Base-by-base conservation (phyloP, 2,888 invertebrate species). In the Cataglyphis altisquamis region DNA sequence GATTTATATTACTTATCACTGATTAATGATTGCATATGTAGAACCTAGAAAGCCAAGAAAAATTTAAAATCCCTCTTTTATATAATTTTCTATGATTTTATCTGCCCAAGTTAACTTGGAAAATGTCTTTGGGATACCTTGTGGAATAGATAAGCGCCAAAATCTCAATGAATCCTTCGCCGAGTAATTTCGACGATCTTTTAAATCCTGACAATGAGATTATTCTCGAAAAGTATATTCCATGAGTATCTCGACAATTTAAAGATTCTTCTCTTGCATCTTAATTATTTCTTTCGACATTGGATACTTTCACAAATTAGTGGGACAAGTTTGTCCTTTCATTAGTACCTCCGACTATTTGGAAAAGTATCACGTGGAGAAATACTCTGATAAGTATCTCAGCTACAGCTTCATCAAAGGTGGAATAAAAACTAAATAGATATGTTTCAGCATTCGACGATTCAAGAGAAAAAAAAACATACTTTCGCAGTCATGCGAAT, bases 281-380 rank as follows among this genome's bases (percentile, higher is more conserved):
- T 52, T n/a, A 8, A 52, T n/a, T 8, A 52, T n/a, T 52, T n/a
- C n/a, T n/a, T 12, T 52, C 48, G 48, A 48, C 18, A 48, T 52
- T n/a, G 48, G 6, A 48, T 48, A 52, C 52, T 52, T 52, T 52
- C 52, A 52, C 52, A n/a, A 52, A 52, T 52, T 52, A 52, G 52
- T 1, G 0, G n/a, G n/a, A 18, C n/a, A n/a, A n/a, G 52, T 52
- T 52, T 52, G 52, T n/a, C 52, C 52, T 52, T 52, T 8, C n/a
- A 52, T 52, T 52, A 52, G 52, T n/a, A 52, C 8, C 52, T 52
- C 52, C 45, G 45, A 45, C 45, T 45, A 45, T 18, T 52, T 52
- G n/a, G n/a, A 52, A n/a, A 52, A n/a, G 8, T 8, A n/a, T 52
- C 48, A 8, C 45, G 41, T n/a, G 52, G 8, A 18, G 41, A 48